Evolutionary conservation across 1,140 invertebrate species (phyloP), one percentile per base, ranked within the genome.

Genomic region (Rhagoletis zephyria): DNA sequence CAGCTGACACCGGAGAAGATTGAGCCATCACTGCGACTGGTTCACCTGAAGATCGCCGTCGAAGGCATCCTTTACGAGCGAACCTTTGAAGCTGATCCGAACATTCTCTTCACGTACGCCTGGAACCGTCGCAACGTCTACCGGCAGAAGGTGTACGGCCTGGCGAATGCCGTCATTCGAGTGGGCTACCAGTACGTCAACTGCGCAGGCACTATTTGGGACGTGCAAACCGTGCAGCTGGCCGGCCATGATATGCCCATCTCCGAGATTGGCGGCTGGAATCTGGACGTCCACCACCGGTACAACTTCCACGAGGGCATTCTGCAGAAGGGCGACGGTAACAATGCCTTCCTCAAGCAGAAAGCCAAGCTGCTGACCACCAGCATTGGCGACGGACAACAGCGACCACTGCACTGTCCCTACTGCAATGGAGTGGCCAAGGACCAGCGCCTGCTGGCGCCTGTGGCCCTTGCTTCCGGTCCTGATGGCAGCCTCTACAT

Each of bases 251-350:
- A 99, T 91, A 97, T 99, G 96, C 97, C 97, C 85, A 98, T 99
- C 60, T 98, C 98, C 0, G 97, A 98, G 92, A 96, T 99, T 40
- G 98, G 98, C 2, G 97, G 97, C 7, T 99, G 98, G 98, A 99
- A 99, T 93, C 93, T 99, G 86, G 97, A 99, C 91, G 98, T 99
- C 89, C 98, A 99, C 94, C 98, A 99, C 91, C 95, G 98, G 89
- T 99, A 99, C 93, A 99, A 99, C 92, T 98, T 98, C 95, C 97
- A 98, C 92, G 98, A 99, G 94, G 98, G 97, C 48, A 99, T 99
- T 88, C 94, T 99, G 1, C 98, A 99, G 93, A 99, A 99, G 92
- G 98, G 98, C 48, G 98, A 99, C 93, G 98, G 98, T 40, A 97
- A 97, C 0, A 99, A 98, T 91, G 98, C 99, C 88, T 99, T 99